Base-by-base conservation (phyloP, 1,140 invertebrate genomes). In the Nylanderia fulva region DNA sequence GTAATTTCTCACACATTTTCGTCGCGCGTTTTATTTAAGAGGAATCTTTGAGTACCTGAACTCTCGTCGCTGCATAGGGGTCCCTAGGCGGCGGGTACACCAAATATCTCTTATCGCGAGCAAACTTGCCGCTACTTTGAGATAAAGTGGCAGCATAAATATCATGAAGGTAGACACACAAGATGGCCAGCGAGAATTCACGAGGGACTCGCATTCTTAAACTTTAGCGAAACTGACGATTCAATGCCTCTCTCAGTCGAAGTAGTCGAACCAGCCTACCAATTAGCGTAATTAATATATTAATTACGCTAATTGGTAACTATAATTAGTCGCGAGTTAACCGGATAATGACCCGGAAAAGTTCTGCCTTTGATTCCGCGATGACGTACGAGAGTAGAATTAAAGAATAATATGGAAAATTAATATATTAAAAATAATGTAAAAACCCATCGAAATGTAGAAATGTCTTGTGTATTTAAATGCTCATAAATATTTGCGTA, bases 41-140 rank as follows among this genome's bases (percentile, higher is more conserved):
- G 3, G 52, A 21, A 29, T 18, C 18, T 66, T 54, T 36, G 45
- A 64, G 85, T 86, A 95, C 94, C 93, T 95, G 94, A 39, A 94
- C 83, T 93, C 93, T 95, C 1, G 93, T 92, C 0, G 85, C 13
- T 0, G 88, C 68, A 6, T 36, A 72, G n/a, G n/a, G n/a, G 36
- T 21, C 24, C 18, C 66, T 72, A 0, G 92, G 77, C 3, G 82
- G 75, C 18, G 94, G 93, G 60, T 83, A 94, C 29, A 95, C 93
- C 63, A 95, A 89, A 86, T 94, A 92, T 85, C 93, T 91, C 88
- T 91, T 93, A 66, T 75, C 58, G 45, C 91, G 86, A 42, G 63
- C 77, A 69, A 83, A 60, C 52, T 69, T 58, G 48, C 64, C 64
- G 48, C 61, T 33, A 56, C 21, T 48, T 60, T 24, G 66, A 60